Percentiles rank a stretch among this genome's conserved stretches.
These are phyloP conservation scores for Drosophila pachea DNA, from an alignment of 1,140 invertebrate species.

Conservation along the genomic window DNA sequence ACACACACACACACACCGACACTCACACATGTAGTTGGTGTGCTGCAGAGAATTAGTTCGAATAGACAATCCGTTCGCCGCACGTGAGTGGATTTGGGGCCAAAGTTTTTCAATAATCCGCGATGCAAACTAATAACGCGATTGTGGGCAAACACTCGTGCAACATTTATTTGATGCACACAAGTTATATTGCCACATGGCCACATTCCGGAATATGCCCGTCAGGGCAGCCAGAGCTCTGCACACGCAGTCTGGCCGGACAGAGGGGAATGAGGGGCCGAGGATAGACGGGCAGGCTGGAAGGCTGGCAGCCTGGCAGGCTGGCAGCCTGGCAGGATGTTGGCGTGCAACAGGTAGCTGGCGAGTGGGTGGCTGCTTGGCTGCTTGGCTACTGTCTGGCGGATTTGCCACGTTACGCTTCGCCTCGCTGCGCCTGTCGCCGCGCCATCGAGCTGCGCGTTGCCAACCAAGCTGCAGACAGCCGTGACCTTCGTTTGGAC, in stretches of 20 bases:
- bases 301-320: background rate
- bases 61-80: too few relatives aligned
- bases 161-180: conserved; percentile 10
- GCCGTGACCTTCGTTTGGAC: conserved; percentile 39
- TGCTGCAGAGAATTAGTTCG: too few relatives aligned
- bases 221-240: background rate
- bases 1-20: too few relatives aligned
- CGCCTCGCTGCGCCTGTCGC: conserved; percentile 22
- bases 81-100: background rate
- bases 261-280: background rate
- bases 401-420: conserved; percentile 26
- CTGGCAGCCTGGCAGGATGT: background rate
- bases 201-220: conserved; percentile 11
- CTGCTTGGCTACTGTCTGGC: conserved; percentile 15
- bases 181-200: background rate
- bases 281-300: background rate
- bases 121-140: conserved; percentile 28
- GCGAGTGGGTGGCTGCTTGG: background rate
- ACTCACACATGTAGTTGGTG: too few relatives aligned
- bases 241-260: too few relatives aligned
- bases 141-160: conserved; percentile 12
- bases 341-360: conserved; percentile 37
- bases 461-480: conserved; percentile 26
- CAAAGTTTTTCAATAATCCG: conserved; percentile 64
- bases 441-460: conserved; percentile 8